Conservation (phyloP, 2,797 vertebrate genomes). For the Selene dorsalis region DNA sequence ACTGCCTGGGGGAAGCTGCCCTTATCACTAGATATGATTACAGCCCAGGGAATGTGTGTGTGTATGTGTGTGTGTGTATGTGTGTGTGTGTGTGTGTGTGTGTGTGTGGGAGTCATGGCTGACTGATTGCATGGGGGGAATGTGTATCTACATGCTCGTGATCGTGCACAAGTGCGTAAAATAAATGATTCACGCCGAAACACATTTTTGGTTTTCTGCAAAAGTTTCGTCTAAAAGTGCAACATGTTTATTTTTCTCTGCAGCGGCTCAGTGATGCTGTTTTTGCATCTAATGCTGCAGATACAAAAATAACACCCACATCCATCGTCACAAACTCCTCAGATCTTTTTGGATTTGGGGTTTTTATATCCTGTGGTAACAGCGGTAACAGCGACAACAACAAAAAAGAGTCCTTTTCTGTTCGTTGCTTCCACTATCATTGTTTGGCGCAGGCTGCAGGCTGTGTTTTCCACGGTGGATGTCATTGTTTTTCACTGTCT, state of each 20-base stretch:
- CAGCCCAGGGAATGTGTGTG: constrained; percentile 59
- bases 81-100: constrained; percentile 51
- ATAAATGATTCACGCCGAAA: not conserved
- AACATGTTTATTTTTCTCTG: not conserved
- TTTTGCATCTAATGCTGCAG: not conserved
- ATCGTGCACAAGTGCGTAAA: constrained; percentile 9
- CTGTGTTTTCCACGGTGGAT: constrained; percentile 71
- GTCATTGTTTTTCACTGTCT: constrained; percentile 77
- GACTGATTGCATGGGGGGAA: constrained; percentile 61
- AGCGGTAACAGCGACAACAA: constrained; percentile 4
- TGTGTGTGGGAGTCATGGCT: constrained; percentile 69
- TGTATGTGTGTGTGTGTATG: constrained; percentile 46
- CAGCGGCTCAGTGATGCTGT: not conserved
- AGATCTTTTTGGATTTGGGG: constrained; percentile 26
- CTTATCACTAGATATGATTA: constrained; percentile 81
- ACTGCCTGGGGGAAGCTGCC: constrained; percentile 66
- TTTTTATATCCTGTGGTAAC: constrained; percentile 46
- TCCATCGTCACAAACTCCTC: not conserved
- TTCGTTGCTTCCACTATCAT: constrained; percentile 62
- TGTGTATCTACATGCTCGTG: constrained; percentile 53
- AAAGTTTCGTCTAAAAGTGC: not conserved
- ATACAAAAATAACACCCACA: constrained; percentile 17
- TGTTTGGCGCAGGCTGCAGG: constrained; percentile 57
- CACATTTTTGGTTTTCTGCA: not conserved
- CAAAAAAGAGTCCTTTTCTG: constrained; percentile 20